Conservation (phyloP, 2,113 vertebrate species). For the Mormyrus iriodes region DNA sequence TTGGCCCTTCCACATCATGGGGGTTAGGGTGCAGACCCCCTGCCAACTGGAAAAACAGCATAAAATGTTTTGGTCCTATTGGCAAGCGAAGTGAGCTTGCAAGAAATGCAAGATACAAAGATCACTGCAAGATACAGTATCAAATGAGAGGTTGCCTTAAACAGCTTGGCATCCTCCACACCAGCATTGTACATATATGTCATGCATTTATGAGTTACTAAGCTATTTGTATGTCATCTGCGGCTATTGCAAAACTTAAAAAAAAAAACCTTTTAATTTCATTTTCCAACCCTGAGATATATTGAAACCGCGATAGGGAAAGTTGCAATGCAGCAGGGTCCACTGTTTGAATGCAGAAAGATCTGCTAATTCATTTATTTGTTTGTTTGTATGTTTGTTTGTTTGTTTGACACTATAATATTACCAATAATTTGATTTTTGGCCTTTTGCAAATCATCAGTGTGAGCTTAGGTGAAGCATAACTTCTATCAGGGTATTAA, state of each 20-base stretch:
- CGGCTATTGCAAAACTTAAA: not conserved
- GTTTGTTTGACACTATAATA: not conserved
- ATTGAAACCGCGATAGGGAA: not conserved
- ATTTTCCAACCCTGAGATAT: not conserved
- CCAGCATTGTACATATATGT: not conserved
- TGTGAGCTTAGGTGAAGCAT: not conserved
- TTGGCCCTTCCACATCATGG: not conserved
- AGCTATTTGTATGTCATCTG: no score
- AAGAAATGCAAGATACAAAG: not conserved
- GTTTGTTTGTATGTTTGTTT: not conserved
- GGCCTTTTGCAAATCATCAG: not conserved
- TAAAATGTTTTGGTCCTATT: not conserved
- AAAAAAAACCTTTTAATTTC: not conserved
- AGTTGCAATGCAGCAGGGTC: not conserved
- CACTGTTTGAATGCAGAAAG: not conserved
- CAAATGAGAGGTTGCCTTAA: no score
- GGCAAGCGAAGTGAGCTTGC: not conserved
- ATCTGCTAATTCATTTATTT: not conserved
- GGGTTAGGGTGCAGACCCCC: no score
- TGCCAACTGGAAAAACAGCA: not conserved
- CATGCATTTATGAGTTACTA: not conserved
- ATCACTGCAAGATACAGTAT: no score
- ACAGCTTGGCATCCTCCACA: not conserved
- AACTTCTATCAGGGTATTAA: not conserved
- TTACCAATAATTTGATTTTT: not conserved